A percentile compares a stretch with the other conserved stretches of the same genome.
These are phyloP conservation scores for Spilogale gracilis DNA, from an alignment of 2,113 vertebrate genomes.

Conservation along the genomic window DNA sequence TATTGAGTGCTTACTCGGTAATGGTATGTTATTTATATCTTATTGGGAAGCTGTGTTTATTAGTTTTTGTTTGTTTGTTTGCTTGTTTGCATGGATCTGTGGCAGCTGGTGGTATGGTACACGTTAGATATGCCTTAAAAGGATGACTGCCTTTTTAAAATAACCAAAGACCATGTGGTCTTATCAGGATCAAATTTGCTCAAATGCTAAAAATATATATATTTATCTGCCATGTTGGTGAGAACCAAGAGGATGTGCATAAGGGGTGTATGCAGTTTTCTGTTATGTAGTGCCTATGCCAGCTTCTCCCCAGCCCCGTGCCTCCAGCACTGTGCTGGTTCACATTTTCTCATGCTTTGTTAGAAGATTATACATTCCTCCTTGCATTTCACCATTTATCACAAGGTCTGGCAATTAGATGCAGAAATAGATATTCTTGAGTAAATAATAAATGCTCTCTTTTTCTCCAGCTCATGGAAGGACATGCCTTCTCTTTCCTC, in stretches of 20 bases:
- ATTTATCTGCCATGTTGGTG: background rate
- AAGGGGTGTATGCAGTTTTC: background rate
- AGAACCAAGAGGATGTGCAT: background rate
- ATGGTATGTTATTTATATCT: background rate
- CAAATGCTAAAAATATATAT: background rate
- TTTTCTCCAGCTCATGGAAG: background rate
- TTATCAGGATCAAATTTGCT: background rate
- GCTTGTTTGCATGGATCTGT: background rate
- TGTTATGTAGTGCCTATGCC: fast-evolving
- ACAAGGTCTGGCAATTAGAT: background rate
- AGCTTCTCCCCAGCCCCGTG: no score
- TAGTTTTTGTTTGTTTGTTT: no score
- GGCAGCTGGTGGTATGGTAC: conserved; percentile 44
- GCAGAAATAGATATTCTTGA: background rate
- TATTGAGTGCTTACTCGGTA: background rate
- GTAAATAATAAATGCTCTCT: background rate
- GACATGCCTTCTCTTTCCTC: background rate
- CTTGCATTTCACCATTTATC: background rate
- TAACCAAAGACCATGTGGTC: background rate
- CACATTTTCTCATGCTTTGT: background rate
- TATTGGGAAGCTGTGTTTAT: background rate
- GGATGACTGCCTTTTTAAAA: background rate
- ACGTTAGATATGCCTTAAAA: background rate
- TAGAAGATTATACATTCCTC: background rate
- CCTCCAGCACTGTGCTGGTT: background rate